These are phyloP conservation scores for Carcharodon carcharias DNA, from an alignment of 2,797 vertebrate genomes.

Conservation along the genomic window DNA sequence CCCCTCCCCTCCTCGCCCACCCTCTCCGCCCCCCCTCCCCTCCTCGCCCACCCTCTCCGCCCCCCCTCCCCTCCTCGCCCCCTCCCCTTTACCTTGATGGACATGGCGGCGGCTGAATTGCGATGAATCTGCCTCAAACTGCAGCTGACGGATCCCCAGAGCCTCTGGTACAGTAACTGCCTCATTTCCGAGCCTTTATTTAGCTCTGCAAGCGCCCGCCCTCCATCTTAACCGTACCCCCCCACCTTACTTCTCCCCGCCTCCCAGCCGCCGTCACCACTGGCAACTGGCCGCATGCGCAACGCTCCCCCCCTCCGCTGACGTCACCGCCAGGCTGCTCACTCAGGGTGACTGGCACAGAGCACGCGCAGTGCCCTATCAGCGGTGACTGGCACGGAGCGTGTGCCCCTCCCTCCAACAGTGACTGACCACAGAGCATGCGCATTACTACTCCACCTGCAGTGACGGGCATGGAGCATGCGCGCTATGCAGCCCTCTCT, in stretches of 20 bases:
- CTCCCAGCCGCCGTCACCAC: no score
- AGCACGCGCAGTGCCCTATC: neutral
- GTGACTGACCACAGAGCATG: neutral
- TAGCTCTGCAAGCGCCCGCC: neutral
- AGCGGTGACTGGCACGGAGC: no score
- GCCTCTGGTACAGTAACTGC: neutral
- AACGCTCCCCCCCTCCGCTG: neutral
- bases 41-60: no score
- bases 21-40: no score
- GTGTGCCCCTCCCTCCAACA: no score
- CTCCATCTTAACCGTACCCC: neutral
- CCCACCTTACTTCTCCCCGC: neutral
- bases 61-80: no score
- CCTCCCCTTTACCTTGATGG: neutral
- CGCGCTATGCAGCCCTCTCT: no score
- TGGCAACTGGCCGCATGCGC: neutral
- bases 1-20: no score
- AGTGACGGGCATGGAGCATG: neutral
- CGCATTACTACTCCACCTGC: neutral
- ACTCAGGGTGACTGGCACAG: neutral
- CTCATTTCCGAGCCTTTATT: neutral
- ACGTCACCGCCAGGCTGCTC: neutral
- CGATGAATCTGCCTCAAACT: neutral
- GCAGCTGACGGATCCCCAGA: neutral
- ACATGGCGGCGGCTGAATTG: neutral